These are phyloP conservation scores for Heliornis fulica DNA, from an alignment of 2,113 vertebrate species.

Conservation along the genomic window DNA sequence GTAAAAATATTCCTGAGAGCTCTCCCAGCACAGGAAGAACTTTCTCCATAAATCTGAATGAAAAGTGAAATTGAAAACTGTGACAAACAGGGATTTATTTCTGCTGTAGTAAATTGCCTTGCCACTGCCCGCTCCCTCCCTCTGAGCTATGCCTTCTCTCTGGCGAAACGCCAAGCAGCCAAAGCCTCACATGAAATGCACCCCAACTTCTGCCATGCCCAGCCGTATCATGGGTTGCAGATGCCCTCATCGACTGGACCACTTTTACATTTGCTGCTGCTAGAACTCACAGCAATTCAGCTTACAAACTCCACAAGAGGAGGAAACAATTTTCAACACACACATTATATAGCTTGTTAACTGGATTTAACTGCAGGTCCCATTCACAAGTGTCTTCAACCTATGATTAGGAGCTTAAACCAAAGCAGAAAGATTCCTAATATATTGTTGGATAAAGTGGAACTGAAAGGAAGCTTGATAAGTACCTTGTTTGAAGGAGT, in stretches of 20 bases:
- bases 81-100: conserved; percentile 14
- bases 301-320: background rate
- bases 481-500: conserved; percentile 77
- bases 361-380: background rate
- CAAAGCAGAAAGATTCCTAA: background rate
- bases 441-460: background rate
- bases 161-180: background rate
- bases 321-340: background rate
- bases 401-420: background rate
- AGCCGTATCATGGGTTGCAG: background rate
- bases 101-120: background rate
- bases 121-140: background rate
- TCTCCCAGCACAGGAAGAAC: conserved; percentile 90
- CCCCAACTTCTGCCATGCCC: background rate
- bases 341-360: background rate
- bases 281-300: background rate
- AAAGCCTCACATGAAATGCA: background rate
- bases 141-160: background rate
- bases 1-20: conserved; percentile 91
- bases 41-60: conserved; percentile 90
- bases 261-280: background rate
- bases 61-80: conserved; percentile 50
- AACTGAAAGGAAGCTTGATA: background rate
- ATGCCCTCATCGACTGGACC: accelerated
- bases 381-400: background rate